A percentile compares a stretch with the other conserved stretches of the same genome.
phyloP scores from a whole-genome alignment of 2,113 vertebrate species.

The Oreocharis arfaki region DNA sequence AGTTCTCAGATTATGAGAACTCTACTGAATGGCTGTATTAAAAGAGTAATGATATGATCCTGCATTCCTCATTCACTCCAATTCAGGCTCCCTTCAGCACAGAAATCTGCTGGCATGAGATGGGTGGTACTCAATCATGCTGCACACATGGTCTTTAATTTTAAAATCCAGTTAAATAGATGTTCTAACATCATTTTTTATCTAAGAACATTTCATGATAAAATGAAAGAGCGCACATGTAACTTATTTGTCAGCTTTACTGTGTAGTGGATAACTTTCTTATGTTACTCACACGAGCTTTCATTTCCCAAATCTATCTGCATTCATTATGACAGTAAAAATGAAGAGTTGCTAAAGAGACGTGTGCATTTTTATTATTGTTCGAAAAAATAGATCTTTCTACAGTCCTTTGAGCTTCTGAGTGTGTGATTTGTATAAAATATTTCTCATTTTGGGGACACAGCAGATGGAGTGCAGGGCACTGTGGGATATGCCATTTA shows the following conservation, averaged over 20 bases:
- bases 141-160: conserved; percentile 31
- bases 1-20: neutral
- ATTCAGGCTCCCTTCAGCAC: conserved; percentile 20
- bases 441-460: conserved; percentile 66
- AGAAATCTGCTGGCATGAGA: conserved; percentile 18
- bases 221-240: conserved; percentile 30
- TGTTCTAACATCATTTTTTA: conserved; percentile 52
- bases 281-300: conserved; percentile 21
- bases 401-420: conserved; percentile 33
- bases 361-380: conserved; percentile 51
- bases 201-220: conserved; percentile 12
- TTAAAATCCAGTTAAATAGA: conserved; percentile 49
- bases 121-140: conserved; percentile 27
- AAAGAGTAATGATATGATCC: conserved; percentile 32
- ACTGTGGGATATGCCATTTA: conserved; percentile 81
- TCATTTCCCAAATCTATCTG: conserved; percentile 32
- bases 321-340: conserved; percentile 44
- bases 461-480: conserved; percentile 79
- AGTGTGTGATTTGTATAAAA: conserved; percentile 64
- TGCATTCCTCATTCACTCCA: conserved; percentile 17
- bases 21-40: neutral
- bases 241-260: conserved; percentile 50
- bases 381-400: conserved; percentile 43
- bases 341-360: conserved; percentile 53
- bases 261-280: neutral